Conservation (phyloP, 2,888 invertebrate genomes). For the Drosophila antonietae region DNA sequence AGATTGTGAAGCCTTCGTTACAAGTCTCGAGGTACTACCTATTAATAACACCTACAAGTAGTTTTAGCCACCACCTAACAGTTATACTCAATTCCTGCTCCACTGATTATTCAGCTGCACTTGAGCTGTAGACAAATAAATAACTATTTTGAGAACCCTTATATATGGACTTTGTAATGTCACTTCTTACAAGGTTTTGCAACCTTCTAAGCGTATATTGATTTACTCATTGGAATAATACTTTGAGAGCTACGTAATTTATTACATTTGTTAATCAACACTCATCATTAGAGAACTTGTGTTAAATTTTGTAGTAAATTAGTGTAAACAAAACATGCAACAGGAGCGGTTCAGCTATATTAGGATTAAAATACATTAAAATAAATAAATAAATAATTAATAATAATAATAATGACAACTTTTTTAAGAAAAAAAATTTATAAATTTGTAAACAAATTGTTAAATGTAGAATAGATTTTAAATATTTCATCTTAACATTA, state of each 20-base stretch:
- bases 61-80: conserved; percentile 17
- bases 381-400: no score
- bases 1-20: conserved; percentile 15
- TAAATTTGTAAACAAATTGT: no score
- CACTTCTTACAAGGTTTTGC: not conserved
- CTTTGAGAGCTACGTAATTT: conserved; percentile 18
- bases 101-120: not conserved
- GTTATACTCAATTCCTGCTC: not conserved
- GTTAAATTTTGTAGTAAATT: not conserved
- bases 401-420: no score
- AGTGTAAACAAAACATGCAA: not conserved
- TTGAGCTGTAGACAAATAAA: not conserved
- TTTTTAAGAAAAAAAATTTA: no score
- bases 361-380: no score
- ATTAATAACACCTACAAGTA: not conserved
- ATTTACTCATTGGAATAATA: conserved; percentile 21
- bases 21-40: conserved; percentile 2
- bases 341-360: not conserved
- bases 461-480: no score
- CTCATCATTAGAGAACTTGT: conserved; percentile 12
- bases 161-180: conserved; percentile 20
- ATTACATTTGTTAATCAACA: conserved; percentile 18
- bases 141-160: not conserved
- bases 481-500: no score
- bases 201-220: conserved; percentile 6